These are phyloP conservation scores for Lasioglossum calceatum DNA, from an alignment of 2,888 invertebrate species.

Conservation along the genomic window DNA sequence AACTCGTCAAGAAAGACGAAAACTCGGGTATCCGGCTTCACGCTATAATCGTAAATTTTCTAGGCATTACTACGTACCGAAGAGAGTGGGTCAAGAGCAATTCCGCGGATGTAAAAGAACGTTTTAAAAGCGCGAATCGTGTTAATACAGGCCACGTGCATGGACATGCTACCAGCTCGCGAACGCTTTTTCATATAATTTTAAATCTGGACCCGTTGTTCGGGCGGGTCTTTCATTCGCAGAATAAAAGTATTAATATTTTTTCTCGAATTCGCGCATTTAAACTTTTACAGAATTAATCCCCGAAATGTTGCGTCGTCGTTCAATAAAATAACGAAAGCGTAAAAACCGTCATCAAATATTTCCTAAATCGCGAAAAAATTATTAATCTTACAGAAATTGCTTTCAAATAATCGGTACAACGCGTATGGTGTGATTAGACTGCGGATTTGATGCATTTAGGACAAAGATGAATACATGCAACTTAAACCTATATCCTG, in stretches of 20 bases:
- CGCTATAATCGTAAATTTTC: constrained; percentile 54
- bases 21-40: constrained; percentile 52
- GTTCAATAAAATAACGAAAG: background rate
- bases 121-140: constrained; percentile 47
- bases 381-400: background rate
- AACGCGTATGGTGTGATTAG: background rate
- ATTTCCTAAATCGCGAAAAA: background rate
- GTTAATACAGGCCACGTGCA: constrained; percentile 29
- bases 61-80: constrained; percentile 46
- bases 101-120: constrained; percentile 46
- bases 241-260: background rate
- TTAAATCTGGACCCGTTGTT: constrained; percentile 35
- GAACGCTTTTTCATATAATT: constrained; percentile 27
- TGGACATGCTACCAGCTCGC: constrained; percentile 15
- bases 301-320: background rate
- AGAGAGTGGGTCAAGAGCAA: constrained; percentile 63
- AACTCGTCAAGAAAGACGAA: constrained; percentile 13
- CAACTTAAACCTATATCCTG: too few species aligned
- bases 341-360: background rate
- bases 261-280: background rate
- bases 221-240: background rate
- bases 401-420: background rate
- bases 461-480: too few species aligned
- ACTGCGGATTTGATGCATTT: background rate
- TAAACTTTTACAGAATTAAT: background rate